phyloP scores from a whole-genome alignment of 2,797 vertebrate genomes.

The Botia kubotai region DNA sequence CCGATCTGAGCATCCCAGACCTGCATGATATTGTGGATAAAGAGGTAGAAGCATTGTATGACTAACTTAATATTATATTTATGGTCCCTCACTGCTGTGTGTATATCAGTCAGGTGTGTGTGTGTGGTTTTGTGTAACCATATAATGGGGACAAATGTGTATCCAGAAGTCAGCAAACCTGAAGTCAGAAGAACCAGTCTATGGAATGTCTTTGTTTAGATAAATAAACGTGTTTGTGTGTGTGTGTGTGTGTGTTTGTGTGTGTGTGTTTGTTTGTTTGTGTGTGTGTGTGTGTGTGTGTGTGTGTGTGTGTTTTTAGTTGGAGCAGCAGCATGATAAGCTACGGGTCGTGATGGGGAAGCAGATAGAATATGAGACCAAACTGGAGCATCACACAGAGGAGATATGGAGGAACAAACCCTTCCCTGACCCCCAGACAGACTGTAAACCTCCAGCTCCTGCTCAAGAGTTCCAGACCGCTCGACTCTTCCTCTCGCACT shows the following conservation, averaged over 20 bases:
- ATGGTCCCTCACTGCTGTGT: background rate
- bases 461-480: conserved; percentile 89
- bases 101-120: background rate
- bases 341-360: conserved; percentile 83
- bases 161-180: too few relatives aligned
- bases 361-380: conserved; percentile 84
- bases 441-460: conserved; percentile 84
- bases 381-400: conserved; percentile 82
- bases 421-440: conserved; percentile 78
- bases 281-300: background rate
- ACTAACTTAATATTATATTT: too few relatives aligned
- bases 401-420: conserved; percentile 81
- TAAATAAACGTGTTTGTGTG: background rate
- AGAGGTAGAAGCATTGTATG: conserved; percentile 76
- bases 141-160: too few relatives aligned
- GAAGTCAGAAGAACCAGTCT: too few relatives aligned
- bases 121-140: too few relatives aligned
- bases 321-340: conserved; percentile 85
- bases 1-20: conserved; percentile 89
- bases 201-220: too few relatives aligned
- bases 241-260: background rate
- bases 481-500: conserved; percentile 90
- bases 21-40: conserved; percentile 85
- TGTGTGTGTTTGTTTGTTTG: conserved; percentile 16
- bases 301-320: conserved; percentile 68